A percentile compares a stretch with the other conserved stretches of the same genome.
Conservation (phyloP, 92 coral and sea anemone genomes). For the Epizoanthus ramosus region DNA sequence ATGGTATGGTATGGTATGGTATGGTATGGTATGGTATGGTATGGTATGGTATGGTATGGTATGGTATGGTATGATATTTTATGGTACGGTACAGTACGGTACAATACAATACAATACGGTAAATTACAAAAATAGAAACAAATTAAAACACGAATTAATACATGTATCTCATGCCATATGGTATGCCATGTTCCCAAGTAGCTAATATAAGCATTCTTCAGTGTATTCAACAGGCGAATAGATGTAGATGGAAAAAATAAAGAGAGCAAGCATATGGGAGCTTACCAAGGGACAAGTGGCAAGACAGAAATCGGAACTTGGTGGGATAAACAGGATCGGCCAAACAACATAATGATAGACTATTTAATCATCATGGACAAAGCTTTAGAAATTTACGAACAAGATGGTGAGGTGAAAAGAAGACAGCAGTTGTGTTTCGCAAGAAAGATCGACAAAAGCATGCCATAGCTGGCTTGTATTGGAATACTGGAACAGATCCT, state of each 20-base stretch:
- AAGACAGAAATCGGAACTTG: slow-evolving; percentile 79
- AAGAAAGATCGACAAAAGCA: not conserved
- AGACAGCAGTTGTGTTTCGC: slow-evolving; percentile 54
- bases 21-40: too few species aligned
- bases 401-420: not conserved
- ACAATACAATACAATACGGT: too few species aligned
- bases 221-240: slow-evolving; percentile 46
- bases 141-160: too few species aligned
- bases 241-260: slow-evolving; percentile 58
- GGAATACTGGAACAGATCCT: too few species aligned
- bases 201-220: not conserved
- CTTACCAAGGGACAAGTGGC: slow-evolving; percentile 60
- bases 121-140: too few species aligned
- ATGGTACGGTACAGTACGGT: too few species aligned
- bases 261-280: not conserved
- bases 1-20: too few species aligned
- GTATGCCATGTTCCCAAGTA: not conserved
- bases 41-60: too few species aligned
- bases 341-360: slow-evolving; percentile 58
- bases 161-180: too few species aligned
- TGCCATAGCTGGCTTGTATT: not conserved
- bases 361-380: slow-evolving; percentile 66
- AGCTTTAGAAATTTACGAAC: slow-evolving; percentile 44
- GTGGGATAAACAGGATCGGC: slow-evolving; percentile 57
- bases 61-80: too few species aligned